Conservation (phyloP, 2,113 vertebrate genomes). For the Cephalophus harveyi region DNA sequence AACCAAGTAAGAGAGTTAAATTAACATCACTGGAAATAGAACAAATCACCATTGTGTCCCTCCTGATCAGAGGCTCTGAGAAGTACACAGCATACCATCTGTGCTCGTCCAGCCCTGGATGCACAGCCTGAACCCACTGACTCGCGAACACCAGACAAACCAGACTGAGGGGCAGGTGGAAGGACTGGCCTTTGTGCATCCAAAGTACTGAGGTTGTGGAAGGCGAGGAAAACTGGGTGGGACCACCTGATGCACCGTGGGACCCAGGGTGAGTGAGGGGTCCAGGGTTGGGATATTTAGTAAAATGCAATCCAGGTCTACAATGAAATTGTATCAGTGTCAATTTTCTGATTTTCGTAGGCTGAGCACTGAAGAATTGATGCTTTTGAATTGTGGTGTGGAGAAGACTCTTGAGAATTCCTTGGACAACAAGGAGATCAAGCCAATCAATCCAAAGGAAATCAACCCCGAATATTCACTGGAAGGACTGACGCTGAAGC, state of each 20-base stretch:
- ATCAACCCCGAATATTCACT: neutral
- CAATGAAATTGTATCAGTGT: no score
- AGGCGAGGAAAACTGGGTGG: neutral
- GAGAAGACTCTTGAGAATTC: neutral
- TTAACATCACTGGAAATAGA: no score
- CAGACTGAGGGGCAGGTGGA: neutral
- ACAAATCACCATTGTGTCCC: neutral
- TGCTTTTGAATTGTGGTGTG: neutral
- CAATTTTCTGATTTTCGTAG: neutral
- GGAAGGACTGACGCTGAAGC: neutral
- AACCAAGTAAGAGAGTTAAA: no score
- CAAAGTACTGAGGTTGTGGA: no score
- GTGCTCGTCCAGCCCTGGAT: neutral
- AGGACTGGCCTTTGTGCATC: neutral
- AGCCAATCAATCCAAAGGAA: neutral
- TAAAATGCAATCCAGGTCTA: accelerated
- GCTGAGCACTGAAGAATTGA: neutral
- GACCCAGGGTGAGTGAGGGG: neutral
- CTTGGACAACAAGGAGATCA: neutral
- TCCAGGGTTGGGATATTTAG: neutral
- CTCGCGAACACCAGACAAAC: accelerated
- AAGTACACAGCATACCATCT: neutral
- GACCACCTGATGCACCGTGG: accelerated
- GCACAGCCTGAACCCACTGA: no score
- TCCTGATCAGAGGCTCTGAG: neutral